phyloP scores from a whole-genome alignment of 1,140 invertebrate genomes.

The Dendroctonus valens region DNA sequence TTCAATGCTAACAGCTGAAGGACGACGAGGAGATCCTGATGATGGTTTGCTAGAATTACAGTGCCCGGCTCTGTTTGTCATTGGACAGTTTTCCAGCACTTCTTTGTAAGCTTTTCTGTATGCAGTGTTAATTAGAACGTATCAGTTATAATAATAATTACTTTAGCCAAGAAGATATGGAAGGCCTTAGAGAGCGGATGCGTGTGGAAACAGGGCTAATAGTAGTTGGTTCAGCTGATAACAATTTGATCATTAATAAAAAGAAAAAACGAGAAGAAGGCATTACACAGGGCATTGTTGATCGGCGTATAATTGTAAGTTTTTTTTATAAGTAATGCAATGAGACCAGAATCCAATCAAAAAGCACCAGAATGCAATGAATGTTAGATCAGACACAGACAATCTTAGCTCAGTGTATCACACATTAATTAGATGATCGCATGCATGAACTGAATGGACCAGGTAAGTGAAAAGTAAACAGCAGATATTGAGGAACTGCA shows the following conservation, averaged over 20 bases:
- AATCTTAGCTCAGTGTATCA: too few relatives aligned
- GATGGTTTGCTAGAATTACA: constrained; percentile 73
- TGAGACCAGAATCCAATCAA: too few relatives aligned
- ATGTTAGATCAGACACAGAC: too few relatives aligned
- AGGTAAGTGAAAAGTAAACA: too few relatives aligned
- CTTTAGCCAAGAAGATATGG: constrained; percentile 69
- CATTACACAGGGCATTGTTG: constrained; percentile 80
- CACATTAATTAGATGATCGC: too few relatives aligned
- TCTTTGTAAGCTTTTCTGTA: constrained; percentile 42
- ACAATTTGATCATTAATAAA: constrained; percentile 69
- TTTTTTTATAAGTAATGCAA: background rate
- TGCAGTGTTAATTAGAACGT: background rate
- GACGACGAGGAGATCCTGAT: constrained; percentile 74
- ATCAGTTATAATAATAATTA: background rate
- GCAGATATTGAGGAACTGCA: too few relatives aligned
- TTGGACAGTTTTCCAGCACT: constrained; percentile 71
- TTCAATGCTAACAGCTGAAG: constrained; percentile 72
- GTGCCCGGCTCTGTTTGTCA: constrained; percentile 75
- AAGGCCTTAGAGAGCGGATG: constrained; percentile 73
- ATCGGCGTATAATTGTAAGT: constrained; percentile 69
- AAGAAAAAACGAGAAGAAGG: constrained; percentile 69
- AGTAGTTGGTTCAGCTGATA: constrained; percentile 81
- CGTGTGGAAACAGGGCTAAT: constrained; percentile 73
- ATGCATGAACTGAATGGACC: too few relatives aligned
- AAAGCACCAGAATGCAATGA: too few relatives aligned